These are phyloP conservation scores for Drosophila parabipectinata DNA, from an alignment of 1,140 invertebrate species.

Conservation along the genomic window DNA sequence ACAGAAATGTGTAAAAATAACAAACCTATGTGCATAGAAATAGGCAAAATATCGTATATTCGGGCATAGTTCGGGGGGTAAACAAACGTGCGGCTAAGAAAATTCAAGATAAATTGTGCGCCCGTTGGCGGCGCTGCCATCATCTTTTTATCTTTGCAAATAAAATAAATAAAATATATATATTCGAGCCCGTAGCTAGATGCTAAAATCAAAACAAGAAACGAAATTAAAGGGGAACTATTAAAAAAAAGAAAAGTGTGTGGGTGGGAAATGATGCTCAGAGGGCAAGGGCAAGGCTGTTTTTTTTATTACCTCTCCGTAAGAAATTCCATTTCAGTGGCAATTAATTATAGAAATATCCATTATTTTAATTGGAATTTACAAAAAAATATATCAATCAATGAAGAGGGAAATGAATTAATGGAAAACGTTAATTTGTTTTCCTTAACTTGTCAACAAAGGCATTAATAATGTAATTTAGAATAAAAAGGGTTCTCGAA, in stretches of 20 bases:
- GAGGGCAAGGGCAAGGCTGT: slow-evolving; percentile 16
- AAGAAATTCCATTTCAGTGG: slow-evolving; percentile 9
- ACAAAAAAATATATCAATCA: not conserved
- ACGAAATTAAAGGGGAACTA: not conserved
- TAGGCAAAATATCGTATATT: slow-evolving; percentile 18
- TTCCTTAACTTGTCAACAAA: too few species aligned
- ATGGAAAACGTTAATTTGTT: too few species aligned
- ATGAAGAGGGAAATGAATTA: not conserved
- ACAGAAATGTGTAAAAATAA: slow-evolving; percentile 70
- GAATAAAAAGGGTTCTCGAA: not conserved
- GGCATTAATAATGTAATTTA: too few species aligned
- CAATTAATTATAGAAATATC: not conserved
- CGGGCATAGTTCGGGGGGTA: slow-evolving; percentile 42
- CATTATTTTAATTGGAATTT: not conserved
- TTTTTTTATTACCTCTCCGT: not conserved
- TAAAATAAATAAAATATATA: slow-evolving; percentile 45
- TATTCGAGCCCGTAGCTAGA: slow-evolving; percentile 9
- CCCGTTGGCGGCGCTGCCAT: slow-evolving; percentile 11
- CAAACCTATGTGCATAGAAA: slow-evolving; percentile 44
- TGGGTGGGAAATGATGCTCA: slow-evolving; percentile 7
- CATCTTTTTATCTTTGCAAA: slow-evolving; percentile 52
- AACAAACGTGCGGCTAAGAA: slow-evolving; percentile 46
- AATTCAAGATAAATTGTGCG: slow-evolving; percentile 39
- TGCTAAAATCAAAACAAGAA: slow-evolving; percentile 36
- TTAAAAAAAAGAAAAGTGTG: not conserved